Base-by-base conservation (phyloP, 2,797 vertebrate species). In the Manis javanica region DNA sequence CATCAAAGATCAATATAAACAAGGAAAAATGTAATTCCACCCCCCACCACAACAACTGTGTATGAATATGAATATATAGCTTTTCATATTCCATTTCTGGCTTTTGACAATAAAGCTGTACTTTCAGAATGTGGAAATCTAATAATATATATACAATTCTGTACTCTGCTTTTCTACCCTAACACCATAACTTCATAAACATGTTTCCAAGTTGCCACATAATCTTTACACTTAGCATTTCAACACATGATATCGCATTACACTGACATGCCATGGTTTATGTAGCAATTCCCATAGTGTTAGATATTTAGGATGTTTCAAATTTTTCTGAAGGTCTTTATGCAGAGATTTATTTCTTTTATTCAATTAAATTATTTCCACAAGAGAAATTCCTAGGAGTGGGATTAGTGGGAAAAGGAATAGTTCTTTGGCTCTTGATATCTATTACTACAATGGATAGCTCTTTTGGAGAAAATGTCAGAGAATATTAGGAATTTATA, bases 301-400 rank as follows among this genome's bases (percentile, higher is more conserved):
- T 91, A 88, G 68, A 49, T 78, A 94, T 78, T 92, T 78, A 87
- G 71, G 12, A 23, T 57, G 37, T 91, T 87, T 71, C 63, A 83
- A 78, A 83, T 74, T 96, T 82, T 37, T 84, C 85, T 85, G 78
- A 71, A 85, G 74, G 21, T 81, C n/a, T 82, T 97, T 49, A 64
- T 55, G 71, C 1, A 75, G 49, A 87, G 29, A 18, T 66, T 72
- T 96, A 59, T 81, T 39, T 29, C 31, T 68, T 91, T 83, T 87
- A 71, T 46, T 91, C 21, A 78, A 11, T 72, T 61, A 87, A 72
- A 49, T 82, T 96, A 87, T 59, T 83, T 66, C 18, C 57, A 31
- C 31, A 83, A 34, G 42, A 87, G 55, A 82, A n/a, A 34, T 72
- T 95, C 72, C 74, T 94, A 77, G 34, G 59, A 77, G 49, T 37